Conservation (phyloP, 1,140 invertebrate species). For the Bombus confusus region DNA sequence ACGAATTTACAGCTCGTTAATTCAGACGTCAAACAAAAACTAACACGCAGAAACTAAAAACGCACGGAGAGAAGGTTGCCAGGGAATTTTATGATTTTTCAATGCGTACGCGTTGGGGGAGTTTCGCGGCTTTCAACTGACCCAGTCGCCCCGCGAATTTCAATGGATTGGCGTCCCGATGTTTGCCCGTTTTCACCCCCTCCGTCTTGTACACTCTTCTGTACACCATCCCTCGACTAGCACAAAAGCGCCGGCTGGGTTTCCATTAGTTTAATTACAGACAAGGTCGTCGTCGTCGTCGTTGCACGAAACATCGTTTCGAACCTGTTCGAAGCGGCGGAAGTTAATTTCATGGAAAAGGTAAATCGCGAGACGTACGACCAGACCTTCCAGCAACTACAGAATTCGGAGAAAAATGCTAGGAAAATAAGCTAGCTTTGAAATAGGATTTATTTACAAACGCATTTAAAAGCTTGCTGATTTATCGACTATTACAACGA, state of each 20-base stretch:
- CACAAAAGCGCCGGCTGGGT: constrained; percentile 63
- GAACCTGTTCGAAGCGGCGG: constrained; percentile 39
- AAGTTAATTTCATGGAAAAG: constrained; percentile 42
- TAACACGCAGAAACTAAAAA: too few relatives aligned
- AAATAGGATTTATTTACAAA: too few relatives aligned
- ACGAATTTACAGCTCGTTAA: background rate
- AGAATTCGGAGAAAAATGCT: background rate
- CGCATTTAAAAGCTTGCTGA: too few relatives aligned
- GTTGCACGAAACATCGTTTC: constrained; percentile 52
- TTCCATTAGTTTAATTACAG: constrained; percentile 80
- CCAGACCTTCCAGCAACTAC: background rate
- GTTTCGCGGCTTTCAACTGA: constrained; percentile 48
- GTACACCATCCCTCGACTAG: constrained; percentile 31
- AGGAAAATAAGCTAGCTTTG: background rate
- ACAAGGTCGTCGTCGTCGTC: constrained; percentile 53
- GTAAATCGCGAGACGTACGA: constrained; percentile 38
- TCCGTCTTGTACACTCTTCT: background rate
- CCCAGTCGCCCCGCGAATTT: constrained; percentile 49
- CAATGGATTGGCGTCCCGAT: constrained; percentile 63
- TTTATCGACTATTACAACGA: too few relatives aligned
- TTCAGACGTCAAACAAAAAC: background rate
- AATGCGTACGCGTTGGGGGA: background rate
- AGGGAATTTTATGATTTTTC: constrained; percentile 7
- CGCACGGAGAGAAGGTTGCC: background rate
- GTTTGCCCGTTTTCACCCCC: constrained; percentile 34